Base-by-base conservation (phyloP, 2,113 vertebrate species). In the Rhinogobius similis region DNA sequence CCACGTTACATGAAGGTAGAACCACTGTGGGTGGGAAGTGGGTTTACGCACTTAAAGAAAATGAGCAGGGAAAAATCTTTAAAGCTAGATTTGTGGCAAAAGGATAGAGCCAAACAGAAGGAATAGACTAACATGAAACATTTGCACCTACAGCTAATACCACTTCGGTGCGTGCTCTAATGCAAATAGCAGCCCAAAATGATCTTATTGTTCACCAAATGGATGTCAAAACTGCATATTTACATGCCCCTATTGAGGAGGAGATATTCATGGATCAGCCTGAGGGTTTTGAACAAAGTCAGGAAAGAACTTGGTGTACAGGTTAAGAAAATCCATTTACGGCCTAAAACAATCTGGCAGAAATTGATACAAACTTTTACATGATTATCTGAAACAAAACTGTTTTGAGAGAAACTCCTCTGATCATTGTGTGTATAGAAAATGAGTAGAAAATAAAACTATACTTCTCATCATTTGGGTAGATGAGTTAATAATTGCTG, bases 391-490 rank as follows among this genome's bases (percentile, higher is more conserved):
- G 21, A 32, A 21, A 36, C 43, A 76, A 36, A 76, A 79, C 46
- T 13, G n/a, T 11, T 77, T 75, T 67, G 38, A 23, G 13, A 62
- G 43, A 61, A 83, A 77, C 26, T 21, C 27, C 23, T 21, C 76
- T 36, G 76, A 81, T 10, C 52, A 79, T 41, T 82, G 76, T 77
- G 72, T 77, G 0, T 78, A 79, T 27, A 72, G 38, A 38, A 80
- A 70, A 52, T 36, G 65, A 26, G 66, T 10, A 58, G 53, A 61
- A 52, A 59, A 64, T 64, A 59, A 75, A 11, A 75, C 21, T 27
- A n/a, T 78, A 13, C 29, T 82, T 16, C 5, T 82, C 23, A 50
- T 78, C 7, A 78, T 78, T n/a, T 86, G 75, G 70, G 78, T 84
- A 14, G 76, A 81, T 77, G 67, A 85, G 24, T 38, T 83, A 20